These are phyloP conservation scores for Fukomys damarensis DNA, from an alignment of 2,113 vertebrate species.

Conservation along the genomic window DNA sequence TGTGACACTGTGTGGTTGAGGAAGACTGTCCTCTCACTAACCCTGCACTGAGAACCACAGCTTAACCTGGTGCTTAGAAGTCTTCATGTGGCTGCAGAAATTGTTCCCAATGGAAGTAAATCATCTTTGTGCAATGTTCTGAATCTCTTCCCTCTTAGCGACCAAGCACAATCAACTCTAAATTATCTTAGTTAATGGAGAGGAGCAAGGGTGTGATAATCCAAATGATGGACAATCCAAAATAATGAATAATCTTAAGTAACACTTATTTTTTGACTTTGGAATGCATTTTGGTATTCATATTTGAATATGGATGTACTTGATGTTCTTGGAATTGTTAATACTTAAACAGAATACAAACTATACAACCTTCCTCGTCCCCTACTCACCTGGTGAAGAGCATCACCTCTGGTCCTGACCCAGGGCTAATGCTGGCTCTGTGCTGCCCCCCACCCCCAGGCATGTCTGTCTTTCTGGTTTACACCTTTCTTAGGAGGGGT, in stretches of 20 bases:
- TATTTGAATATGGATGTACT: conserved; percentile 34
- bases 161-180: conserved; percentile 18
- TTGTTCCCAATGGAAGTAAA: background rate
- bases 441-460: rapidly evolving
- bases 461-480: background rate
- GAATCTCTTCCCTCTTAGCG: background rate
- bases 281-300: conserved; percentile 37
- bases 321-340: conserved; percentile 63
- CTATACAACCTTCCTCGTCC: background rate
- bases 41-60: rapidly evolving
- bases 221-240: conserved; percentile 16
- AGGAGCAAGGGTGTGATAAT: conserved; percentile 42
- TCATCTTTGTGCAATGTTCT: background rate
- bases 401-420: background rate
- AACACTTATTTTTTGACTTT: conserved; percentile 46
- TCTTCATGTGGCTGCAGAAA: background rate
- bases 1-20: background rate
- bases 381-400: background rate
- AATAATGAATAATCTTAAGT: conserved; percentile 30
- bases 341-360: conserved; percentile 5
- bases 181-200: conserved; percentile 53
- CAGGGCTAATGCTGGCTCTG: background rate
- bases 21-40: background rate
- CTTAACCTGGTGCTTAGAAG: too few species aligned
- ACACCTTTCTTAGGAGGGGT: conserved; percentile 15